These are phyloP conservation scores for Xenopus petersii DNA, from an alignment of 2,797 vertebrate genomes.

Conservation along the genomic window DNA sequence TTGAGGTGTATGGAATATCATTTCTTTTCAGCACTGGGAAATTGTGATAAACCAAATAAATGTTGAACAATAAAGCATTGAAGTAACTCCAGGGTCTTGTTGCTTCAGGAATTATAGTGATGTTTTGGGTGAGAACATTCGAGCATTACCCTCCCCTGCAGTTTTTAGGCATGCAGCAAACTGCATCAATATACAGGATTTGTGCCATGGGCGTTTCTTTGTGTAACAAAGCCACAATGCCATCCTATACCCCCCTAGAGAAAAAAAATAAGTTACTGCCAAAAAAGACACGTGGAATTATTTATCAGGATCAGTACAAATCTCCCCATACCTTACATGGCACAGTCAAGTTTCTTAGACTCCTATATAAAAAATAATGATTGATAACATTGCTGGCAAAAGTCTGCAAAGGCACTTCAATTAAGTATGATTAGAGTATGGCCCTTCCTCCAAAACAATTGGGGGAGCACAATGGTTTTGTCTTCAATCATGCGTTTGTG, in stretches of 20 bases:
- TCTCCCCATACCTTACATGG: slow-evolving; percentile 79
- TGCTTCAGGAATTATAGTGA: slow-evolving; percentile 25
- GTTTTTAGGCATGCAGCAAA: slow-evolving; percentile 96
- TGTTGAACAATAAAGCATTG: slow-evolving; percentile 77
- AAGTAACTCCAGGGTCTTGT: slow-evolving; percentile 68
- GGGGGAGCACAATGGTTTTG: slow-evolving; percentile 69
- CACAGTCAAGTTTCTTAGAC: slow-evolving; percentile 87
- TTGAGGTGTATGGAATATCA: slow-evolving; percentile 68
- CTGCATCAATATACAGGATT: slow-evolving; percentile 89
- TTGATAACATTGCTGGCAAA: slow-evolving; percentile 99
- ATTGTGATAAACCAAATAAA: slow-evolving; percentile 81
- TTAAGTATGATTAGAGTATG: slow-evolving; percentile 91
- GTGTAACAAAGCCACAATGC: slow-evolving; percentile 72
- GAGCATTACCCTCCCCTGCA: slow-evolving; percentile 84
- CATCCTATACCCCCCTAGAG: slow-evolving; percentile 67
- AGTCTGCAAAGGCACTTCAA: slow-evolving; percentile 99
- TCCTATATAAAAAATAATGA: slow-evolving; percentile 99
- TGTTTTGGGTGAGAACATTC: slow-evolving; percentile 80
- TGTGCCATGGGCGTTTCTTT: slow-evolving; percentile 81
- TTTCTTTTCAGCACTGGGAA: slow-evolving; percentile 62
- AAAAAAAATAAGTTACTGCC: slow-evolving; percentile 47
- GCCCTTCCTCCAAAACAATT: slow-evolving; percentile 86
- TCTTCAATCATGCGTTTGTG: slow-evolving; percentile 66
- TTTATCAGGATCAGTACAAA: slow-evolving; percentile 70
- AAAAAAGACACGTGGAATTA: slow-evolving; percentile 63